Conservation (phyloP, 2,888 invertebrate genomes). For the Dromius quadrimaculatus region DNA sequence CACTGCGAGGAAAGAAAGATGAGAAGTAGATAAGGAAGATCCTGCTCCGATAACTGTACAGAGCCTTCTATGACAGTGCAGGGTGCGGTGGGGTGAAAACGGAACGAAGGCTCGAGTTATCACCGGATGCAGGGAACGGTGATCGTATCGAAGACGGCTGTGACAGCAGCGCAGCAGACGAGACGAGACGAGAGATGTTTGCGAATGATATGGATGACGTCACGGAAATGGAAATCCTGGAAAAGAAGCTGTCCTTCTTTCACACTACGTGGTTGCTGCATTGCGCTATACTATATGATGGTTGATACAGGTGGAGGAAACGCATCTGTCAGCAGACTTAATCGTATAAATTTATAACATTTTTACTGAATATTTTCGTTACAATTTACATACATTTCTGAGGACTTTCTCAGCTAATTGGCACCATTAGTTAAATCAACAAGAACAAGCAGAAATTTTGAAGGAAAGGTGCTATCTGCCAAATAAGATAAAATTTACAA, state of each 20-base stretch:
- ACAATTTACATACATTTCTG: too few relatives aligned
- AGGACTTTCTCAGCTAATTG: too few relatives aligned
- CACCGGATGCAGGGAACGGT: slow-evolving; percentile 46
- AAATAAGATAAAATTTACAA: too few relatives aligned
- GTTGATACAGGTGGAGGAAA: slow-evolving; percentile 16
- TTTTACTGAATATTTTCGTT: too few relatives aligned
- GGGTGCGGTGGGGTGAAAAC: not conserved
- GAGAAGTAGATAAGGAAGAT: slow-evolving; percentile 13
- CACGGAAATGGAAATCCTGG: slow-evolving; percentile 37
- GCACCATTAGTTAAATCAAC: too few relatives aligned
- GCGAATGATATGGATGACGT: slow-evolving; percentile 24
- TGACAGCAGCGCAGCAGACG: slow-evolving; percentile 32
- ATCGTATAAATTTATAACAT: not conserved
- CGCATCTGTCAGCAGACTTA: not conserved
- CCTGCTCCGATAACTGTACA: slow-evolving; percentile 17
- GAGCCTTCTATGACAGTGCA: not conserved
- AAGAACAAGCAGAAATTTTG: too few relatives aligned
- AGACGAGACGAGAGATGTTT: slow-evolving; percentile 36
- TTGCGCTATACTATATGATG: not conserved
- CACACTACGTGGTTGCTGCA: slow-evolving; percentile 20
- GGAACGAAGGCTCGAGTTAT: slow-evolving; percentile 35
- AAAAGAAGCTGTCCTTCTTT: slow-evolving; percentile 34
- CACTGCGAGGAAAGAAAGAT: slow-evolving; percentile 8
- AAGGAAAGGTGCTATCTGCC: too few relatives aligned
- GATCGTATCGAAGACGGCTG: slow-evolving; percentile 45